Evolutionary conservation across 1,140 invertebrate species (phyloP).

Genomic region (Drosophila virilis): DNA sequence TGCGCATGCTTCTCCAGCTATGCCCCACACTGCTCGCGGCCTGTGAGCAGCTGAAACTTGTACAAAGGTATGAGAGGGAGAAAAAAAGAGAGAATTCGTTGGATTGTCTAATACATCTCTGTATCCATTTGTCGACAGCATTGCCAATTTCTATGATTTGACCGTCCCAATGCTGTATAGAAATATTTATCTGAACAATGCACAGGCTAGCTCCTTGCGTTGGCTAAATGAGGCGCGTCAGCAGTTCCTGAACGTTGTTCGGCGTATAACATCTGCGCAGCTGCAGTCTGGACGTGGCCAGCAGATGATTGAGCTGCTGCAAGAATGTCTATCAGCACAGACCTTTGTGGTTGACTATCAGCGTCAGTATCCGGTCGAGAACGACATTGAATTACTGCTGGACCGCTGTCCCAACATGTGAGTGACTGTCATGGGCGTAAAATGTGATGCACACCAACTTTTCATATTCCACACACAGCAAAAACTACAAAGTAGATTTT

Average conservation of each 20-base stretch:
- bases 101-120: background rate
- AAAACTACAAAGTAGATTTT: slow-evolving; percentile 86
- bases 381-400: slow-evolving; percentile 86
- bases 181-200: slow-evolving; percentile 83
- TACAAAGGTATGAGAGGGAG: slow-evolving; percentile 54
- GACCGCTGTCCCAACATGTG: slow-evolving; percentile 88
- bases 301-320: slow-evolving; percentile 87
- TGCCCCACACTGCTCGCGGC: slow-evolving; percentile 85
- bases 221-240: slow-evolving; percentile 84
- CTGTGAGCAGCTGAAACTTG: slow-evolving; percentile 65
- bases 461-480: slow-evolving; percentile 79
- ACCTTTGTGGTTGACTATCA: slow-evolving; percentile 90
- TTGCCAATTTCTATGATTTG: slow-evolving; percentile 88
- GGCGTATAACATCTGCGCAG: slow-evolving; percentile 49
- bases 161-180: slow-evolving; percentile 88
- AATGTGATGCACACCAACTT: background rate
- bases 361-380: slow-evolving; percentile 86
- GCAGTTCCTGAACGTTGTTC: slow-evolving; percentile 85
- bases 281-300: slow-evolving; percentile 81
- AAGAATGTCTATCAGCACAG: slow-evolving; percentile 87
- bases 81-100: background rate
- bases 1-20: slow-evolving; percentile 87
- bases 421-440: slow-evolving; percentile 77
- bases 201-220: slow-evolving; percentile 57
- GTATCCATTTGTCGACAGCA: slow-evolving; percentile 78